phyloP scores from a whole-genome alignment of 2,113 vertebrate genomes.

The Pristiophorus japonicus region DNA sequence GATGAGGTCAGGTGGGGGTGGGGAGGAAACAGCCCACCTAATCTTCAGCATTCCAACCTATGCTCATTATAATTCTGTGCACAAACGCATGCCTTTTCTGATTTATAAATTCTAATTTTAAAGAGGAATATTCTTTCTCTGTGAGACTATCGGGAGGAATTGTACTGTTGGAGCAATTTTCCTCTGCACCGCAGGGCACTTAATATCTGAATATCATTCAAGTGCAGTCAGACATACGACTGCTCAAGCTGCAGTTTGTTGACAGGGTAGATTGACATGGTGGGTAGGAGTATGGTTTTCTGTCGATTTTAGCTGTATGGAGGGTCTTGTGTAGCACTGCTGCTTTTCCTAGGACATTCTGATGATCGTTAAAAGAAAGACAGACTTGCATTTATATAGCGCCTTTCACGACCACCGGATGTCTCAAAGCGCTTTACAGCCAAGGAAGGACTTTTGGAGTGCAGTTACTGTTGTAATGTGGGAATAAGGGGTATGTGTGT shows the following conservation, averaged over 20 bases:
- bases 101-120: not conserved
- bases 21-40: not conserved
- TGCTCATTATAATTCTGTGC: conserved; percentile 19
- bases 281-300: not conserved
- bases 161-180: not conserved
- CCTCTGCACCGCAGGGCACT: not conserved
- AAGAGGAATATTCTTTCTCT: not conserved
- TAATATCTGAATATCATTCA: not conserved
- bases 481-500: too few species aligned
- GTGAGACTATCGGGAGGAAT: not conserved
- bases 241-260: not conserved
- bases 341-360: not conserved
- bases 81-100: too few species aligned
- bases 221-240: not conserved
- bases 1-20: not conserved
- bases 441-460: too few species aligned
- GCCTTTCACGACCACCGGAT: too few species aligned
- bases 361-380: too few species aligned
- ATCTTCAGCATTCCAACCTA: not conserved
- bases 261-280: not conserved
- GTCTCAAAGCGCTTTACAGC: too few species aligned
- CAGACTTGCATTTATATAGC: too few species aligned
- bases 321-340: not conserved
- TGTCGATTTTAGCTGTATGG: not conserved
- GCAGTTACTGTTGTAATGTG: too few species aligned